Evolutionary conservation across 1,140 invertebrate genomes (phyloP), one percentile per base, ranked within the genome.

Genomic region (Trigoniulus corallinus): DNA sequence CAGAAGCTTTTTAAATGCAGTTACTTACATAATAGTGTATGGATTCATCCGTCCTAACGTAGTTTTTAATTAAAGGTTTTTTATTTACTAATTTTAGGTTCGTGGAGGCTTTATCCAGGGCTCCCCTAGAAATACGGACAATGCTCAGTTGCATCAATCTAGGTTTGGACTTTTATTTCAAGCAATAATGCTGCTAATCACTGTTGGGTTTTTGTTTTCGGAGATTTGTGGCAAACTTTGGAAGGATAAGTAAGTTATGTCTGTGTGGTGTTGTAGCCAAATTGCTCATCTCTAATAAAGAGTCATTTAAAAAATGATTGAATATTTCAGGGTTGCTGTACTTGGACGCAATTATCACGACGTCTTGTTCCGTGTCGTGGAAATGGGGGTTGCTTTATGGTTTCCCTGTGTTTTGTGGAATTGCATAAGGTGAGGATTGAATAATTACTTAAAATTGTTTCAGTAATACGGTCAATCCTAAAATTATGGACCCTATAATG

Each of bases 351-450:
- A 93, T 69, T 86, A 82, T 75, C 84, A 92, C 67, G 85, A 91
- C 67, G 74, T 94, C 53, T 76, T 89, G 51, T 93, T 93, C 66
- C 80, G 86, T 21, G 74, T 89, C 40, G 83, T 86, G 46, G 89
- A 94, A 74, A 83, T 93, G 56, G 88, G 87, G n/a, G 86, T 92
- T 45, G 84, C 82, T 52, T 64, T 94, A 54, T 94, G 89, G 88
- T 93, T 93, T 68, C 88, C 88, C 1, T 93, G 88, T 69, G 84
- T 85, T 15, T 72, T 94, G 24, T 94, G 89, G 89, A 94, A 94
- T 68, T 92, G 84, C 58, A 88, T 88, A 73, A 82, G 82, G 68
- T 76, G 61, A 61, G 51, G 57, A 18, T 43, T 48, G 21, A 44
- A 44, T 18, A n/a, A n/a, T 41, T 41, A 24, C 2, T 44, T 44